Conservation (phyloP, 2,797 vertebrate genomes). For the Coluber constrictor region DNA sequence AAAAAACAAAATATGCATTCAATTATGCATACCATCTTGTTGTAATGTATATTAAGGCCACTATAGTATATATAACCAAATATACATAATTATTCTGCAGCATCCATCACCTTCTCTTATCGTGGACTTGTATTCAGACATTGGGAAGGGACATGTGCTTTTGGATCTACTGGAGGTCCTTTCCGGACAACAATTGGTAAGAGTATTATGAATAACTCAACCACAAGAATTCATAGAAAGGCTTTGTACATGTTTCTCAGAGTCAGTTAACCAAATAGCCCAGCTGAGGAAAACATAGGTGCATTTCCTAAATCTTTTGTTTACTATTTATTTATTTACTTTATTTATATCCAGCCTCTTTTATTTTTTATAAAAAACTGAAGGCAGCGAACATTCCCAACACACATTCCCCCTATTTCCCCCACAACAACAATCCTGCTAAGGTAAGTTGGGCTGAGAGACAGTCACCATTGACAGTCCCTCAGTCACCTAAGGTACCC, state of each 20-base stretch:
- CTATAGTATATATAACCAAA: background rate
- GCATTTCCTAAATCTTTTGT: background rate
- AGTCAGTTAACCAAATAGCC: background rate
- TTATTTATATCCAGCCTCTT: background rate
- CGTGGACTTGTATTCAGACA: constrained; percentile 85
- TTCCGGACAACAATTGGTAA: constrained; percentile 88
- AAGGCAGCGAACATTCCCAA: background rate
- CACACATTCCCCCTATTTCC: background rate
- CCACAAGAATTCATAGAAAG: background rate
- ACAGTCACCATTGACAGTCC: background rate
- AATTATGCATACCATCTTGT: background rate
- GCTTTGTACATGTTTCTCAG: background rate
- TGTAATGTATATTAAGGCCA: background rate
- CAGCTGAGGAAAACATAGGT: background rate
- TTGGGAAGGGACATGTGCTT: constrained; percentile 84
- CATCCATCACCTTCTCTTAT: constrained; percentile 76
- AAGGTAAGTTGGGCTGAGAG: background rate
- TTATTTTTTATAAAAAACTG: background rate
- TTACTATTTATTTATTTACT: background rate
- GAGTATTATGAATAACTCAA: constrained; percentile 35
- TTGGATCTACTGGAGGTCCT: constrained; percentile 94
- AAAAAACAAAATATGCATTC: background rate
- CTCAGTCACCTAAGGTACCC: too few species aligned
- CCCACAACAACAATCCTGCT: background rate
- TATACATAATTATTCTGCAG: constrained; percentile 68